Evolutionary conservation across 2,888 invertebrate genomes (phyloP), one percentile per base, ranked within the genome.

Genomic region (Stenichneumon culpator): DNA sequence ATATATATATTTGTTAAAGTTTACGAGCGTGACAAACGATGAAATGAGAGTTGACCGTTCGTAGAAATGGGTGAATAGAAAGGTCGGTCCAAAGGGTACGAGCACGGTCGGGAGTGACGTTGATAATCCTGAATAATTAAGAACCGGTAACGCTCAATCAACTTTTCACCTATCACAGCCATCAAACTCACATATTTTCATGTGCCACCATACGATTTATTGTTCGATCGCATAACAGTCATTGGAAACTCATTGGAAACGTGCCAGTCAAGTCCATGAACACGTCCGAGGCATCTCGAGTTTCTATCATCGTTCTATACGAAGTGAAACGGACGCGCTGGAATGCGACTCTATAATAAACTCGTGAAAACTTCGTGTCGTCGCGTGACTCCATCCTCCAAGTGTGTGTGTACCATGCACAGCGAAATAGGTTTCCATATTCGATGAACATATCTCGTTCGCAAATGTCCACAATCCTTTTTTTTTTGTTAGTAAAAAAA

Each of bases 211-310:
- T 7, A 57, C 36, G 28, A 74, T 63, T 44, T 47, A 57, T 47
- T 60, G 47, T 6, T 47, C 44, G 60, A 60, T 28, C 44, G 47
- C 74, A 47, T 74, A 74, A 57, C 63, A 47, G 74, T 47, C 19
- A 63, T 74, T 74, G 63, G 74, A 74, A 74, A 74, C 74, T 74
- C 74, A 60, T 63, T 74, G 74, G 74, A 74, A 74, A n/a, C 19
- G 74, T 47, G 74, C 74, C 74, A 74, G 32, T 25, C 39, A 39
- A 60, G 47, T 25, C 5, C 74, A 47, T 63, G 47, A 74, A 47
- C 47, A 60, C 74, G 63, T 74, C n/a, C 60, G 47, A 19, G 60
- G 60, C 57, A 39, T 73, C 57, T 57, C 39, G 50, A 63, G 63
- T 47, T 47, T 74, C 47, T 63, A 74, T 74, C 63, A 60, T 47